Percentiles rank a stretch among this genome's conserved stretches.
phyloP scores from a whole-genome alignment of 2,888 invertebrate genomes.

The Dromius quadrimaculatus region DNA sequence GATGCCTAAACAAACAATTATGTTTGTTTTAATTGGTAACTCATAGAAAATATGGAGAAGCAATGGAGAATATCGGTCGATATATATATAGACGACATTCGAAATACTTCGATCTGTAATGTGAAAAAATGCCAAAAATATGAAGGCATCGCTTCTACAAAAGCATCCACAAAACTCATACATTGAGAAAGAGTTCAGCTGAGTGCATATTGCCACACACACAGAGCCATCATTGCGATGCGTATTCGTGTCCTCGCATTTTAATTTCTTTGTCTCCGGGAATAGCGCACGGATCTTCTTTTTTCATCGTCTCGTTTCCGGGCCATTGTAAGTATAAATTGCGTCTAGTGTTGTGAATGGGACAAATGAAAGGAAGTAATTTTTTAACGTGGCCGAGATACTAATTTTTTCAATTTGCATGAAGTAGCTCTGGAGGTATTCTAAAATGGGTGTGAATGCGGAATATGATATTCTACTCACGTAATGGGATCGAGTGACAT shows the following conservation, averaged over 20 bases:
- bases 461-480: constrained; percentile 9
- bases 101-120: no score
- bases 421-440: constrained; percentile 21
- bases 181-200: not conserved
- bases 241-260: constrained; percentile 37
- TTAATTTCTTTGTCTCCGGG: constrained; percentile 49
- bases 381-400: constrained; percentile 49
- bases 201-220: constrained; percentile 20
- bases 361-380: constrained; percentile 49
- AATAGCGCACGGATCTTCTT: constrained; percentile 36
- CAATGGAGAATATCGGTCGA: no score
- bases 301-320: constrained; percentile 34
- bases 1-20: no score
- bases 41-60: no score
- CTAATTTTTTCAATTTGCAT: constrained; percentile 45
- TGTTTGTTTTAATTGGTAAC: no score
- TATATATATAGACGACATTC: no score
- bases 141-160: no score
- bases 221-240: not conserved
- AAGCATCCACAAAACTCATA: no score
- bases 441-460: not conserved
- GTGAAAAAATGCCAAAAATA: no score
- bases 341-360: constrained; percentile 47
- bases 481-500: not conserved
- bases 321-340: constrained; percentile 48